A percentile compares a stretch with the other conserved stretches of the same genome.
These are phyloP conservation scores for Phyllopteryx taeniolatus DNA, from an alignment of 2,113 vertebrate genomes.

Conservation along the genomic window DNA sequence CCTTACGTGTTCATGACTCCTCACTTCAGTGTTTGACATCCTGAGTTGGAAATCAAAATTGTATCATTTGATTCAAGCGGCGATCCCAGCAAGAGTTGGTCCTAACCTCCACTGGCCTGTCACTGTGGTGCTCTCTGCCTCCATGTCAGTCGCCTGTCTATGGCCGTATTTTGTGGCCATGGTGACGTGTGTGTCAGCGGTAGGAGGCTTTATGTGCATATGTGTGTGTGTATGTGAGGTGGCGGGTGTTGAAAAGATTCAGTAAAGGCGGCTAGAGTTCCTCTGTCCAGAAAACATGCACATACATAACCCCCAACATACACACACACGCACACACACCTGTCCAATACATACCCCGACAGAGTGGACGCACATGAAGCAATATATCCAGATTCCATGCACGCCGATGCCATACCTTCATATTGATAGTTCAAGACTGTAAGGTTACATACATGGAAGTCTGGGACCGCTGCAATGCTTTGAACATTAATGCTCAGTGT, in stretches of 20 bases:
- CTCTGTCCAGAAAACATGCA: conserved; percentile 35
- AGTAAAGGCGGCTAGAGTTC: conserved; percentile 40
- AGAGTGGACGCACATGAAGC: conserved; percentile 47
- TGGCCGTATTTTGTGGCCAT: conserved; percentile 46
- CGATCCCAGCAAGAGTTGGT: not conserved
- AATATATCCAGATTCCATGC: conserved; percentile 55
- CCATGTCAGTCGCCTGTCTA: conserved; percentile 38
- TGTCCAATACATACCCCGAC: conserved; percentile 32
- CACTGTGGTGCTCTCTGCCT: conserved; percentile 31
- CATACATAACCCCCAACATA: conserved; percentile 7
- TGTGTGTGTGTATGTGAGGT: conserved; percentile 25
- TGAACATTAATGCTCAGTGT: conserved; percentile 43
- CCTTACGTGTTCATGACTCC: too few relatives aligned
- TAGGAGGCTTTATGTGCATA: conserved; percentile 29
- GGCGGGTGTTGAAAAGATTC: conserved; percentile 53
- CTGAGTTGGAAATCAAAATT: not conserved
- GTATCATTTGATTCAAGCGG: not conserved
- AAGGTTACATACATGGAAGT: conserved; percentile 48
- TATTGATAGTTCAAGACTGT: conserved; percentile 53
- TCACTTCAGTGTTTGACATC: not conserved
- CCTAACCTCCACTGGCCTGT: conserved; percentile 1
- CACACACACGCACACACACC: conserved; percentile 1
- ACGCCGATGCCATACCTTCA: conserved; percentile 44
- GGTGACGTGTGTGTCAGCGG: conserved; percentile 56
- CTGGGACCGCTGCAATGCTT: conserved; percentile 36